Percentiles rank a stretch among this genome's conserved stretches.
These are phyloP conservation scores for Notodonta dromedarius DNA, from an alignment of 2,888 invertebrate genomes.

Conservation along the genomic window DNA sequence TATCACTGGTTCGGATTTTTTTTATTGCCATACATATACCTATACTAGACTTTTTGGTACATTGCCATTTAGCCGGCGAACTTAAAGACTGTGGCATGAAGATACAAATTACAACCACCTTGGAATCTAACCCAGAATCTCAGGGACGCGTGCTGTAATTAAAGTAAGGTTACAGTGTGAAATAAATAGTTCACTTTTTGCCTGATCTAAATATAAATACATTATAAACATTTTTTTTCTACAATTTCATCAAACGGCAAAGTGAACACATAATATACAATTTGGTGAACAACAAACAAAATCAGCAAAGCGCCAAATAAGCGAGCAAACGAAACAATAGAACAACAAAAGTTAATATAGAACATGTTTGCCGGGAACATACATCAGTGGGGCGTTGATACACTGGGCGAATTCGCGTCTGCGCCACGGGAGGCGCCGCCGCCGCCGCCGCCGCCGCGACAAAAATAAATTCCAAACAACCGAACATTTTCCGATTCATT, in stretches of 20 bases:
- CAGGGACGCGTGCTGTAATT: no score
- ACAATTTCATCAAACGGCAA: neutral
- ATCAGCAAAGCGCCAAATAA: slow-evolving; percentile 25
- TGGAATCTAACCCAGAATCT: no score
- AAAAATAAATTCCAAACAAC: slow-evolving; percentile 67
- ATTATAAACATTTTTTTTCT: no score
- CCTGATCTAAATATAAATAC: no score
- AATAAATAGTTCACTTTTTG: no score
- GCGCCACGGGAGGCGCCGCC: slow-evolving; percentile 65
- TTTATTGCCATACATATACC: no score
- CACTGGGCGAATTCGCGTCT: slow-evolving; percentile 69
- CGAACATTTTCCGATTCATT: slow-evolving; percentile 71
- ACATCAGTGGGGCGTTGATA: slow-evolving; percentile 74
- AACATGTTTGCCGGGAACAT: slow-evolving; percentile 58
- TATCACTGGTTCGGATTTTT: no score
- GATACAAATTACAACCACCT: no score
- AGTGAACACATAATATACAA: neutral
- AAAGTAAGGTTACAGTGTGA: no score
- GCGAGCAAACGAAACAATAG: slow-evolving; percentile 40
- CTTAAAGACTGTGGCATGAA: no score
- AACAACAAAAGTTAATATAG: slow-evolving; percentile 61
- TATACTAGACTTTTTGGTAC: no score
- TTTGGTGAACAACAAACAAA: neutral
- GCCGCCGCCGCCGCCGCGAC: slow-evolving; percentile 65
- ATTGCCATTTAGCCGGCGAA: no score